Conservation (phyloP, 2,113 vertebrate genomes). For the Oxygymnocypris stewartii region DNA sequence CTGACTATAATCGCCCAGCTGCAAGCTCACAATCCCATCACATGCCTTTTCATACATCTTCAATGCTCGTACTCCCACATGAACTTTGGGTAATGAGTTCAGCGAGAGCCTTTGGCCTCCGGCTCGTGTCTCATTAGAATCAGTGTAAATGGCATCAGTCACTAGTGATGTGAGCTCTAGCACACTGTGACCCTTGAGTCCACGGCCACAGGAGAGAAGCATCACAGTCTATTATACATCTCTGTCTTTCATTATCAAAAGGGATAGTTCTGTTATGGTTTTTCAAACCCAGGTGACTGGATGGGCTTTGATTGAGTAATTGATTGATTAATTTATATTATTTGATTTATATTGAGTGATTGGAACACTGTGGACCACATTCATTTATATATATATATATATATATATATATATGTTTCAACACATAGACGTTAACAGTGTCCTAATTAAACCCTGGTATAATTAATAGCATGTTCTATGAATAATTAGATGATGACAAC, state of each 20-base stretch:
- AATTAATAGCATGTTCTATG: slow-evolving; percentile 61
- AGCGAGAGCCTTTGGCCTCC: not conserved
- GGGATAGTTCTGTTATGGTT: too few relatives aligned
- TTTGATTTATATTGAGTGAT: too few relatives aligned
- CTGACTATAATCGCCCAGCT: slow-evolving; percentile 25
- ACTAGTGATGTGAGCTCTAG: not conserved
- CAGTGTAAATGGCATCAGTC: slow-evolving; percentile 18
- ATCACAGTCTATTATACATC: too few relatives aligned
- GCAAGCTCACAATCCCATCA: not conserved
- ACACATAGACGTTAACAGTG: not conserved
- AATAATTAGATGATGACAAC: slow-evolving; percentile 66
- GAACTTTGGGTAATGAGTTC: not conserved
- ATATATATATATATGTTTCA: not conserved
- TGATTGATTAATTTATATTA: too few relatives aligned
- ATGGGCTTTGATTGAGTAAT: too few relatives aligned
- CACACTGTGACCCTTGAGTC: slow-evolving; percentile 46
- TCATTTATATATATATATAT: too few relatives aligned
- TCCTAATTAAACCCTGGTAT: not conserved
- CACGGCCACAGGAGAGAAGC: slow-evolving; percentile 42
- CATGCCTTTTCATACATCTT: slow-evolving; percentile 1
- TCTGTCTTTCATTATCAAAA: not conserved
- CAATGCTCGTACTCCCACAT: not conserved
- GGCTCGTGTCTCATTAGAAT: not conserved
- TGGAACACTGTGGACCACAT: not conserved
- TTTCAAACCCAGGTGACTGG: not conserved